Base-by-base conservation (phyloP, 2,113 vertebrate species). In the Odontesthes bonariensis region DNA sequence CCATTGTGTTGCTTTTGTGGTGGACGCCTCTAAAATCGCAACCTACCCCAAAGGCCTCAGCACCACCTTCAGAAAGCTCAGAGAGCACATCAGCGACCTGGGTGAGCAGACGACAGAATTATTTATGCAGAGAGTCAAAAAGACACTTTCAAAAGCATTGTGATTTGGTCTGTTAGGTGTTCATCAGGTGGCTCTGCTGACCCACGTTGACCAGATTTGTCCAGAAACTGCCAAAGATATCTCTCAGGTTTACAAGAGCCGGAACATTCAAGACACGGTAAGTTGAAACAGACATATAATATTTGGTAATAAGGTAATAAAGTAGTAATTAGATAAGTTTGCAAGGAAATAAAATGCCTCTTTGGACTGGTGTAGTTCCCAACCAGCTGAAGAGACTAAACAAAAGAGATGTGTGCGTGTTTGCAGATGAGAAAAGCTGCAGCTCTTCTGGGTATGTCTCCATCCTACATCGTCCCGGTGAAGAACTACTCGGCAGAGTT, bases 1-100 rank as follows among this genome's bases (percentile, higher is more conserved):
- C 70, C 92, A 94, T 27, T 94, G 94, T 70, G 92, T 94, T 73
- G 94, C 63, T 19, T 94, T 93, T 75, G 88, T 94, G 42, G 55
- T 94, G 57, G 88, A 92, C 0, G 90, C 89, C 10, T 73, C 81
- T 0, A 86, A 92, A 58, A 20, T 94, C 8, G 3, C 2, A 22
- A 61, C 23, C 20, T 92, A 89, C 67, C 0, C 83, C 23, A 86
- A 88, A 84, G 61, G 83, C 68, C 76, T 92, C 55, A 55, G 52
- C 27, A 52, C 35, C 49, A 69, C 75, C 9, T 91, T 94, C 80
- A 85, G 82, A 23, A 73, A 88, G 65, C 88, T 94, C 33, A 13
- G 92, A 60, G 81, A 93, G 22, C 87, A 90, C 80, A 93, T 94
- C 89, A 89, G 91, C 66, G 91, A 88, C 27, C 83, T 94, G 62